A percentile compares a stretch with the other conserved stretches of the same genome.
Evolutionary conservation across 2,797 vertebrate genomes (phyloP).

Genomic region (Channa striata): DNA sequence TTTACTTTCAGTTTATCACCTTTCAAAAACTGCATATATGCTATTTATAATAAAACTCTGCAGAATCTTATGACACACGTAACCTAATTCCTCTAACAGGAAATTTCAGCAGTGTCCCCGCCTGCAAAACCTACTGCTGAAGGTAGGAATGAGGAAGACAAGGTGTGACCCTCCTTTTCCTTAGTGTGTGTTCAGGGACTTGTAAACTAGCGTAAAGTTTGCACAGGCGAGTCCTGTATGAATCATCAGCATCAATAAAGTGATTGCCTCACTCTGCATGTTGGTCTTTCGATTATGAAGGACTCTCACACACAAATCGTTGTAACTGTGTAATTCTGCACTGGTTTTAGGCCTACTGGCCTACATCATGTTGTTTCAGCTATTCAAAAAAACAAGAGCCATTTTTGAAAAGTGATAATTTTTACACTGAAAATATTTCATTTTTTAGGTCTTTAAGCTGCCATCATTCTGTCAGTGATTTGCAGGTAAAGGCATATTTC

Average conservation of each 20-base stretch:
- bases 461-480: neutral
- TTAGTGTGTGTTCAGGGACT: constrained; percentile 13
- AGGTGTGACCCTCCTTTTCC: constrained; percentile 39
- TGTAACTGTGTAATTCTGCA: constrained; percentile 36
- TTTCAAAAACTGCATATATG: neutral
- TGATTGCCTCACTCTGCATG: constrained; percentile 44
- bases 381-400: neutral
- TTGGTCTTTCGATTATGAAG: constrained; percentile 20
- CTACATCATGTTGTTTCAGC: neutral
- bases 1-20: neutral
- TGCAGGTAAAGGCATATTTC: neutral
- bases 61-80: neutral
- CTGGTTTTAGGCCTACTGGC: constrained; percentile 7
- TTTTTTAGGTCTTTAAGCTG: neutral
- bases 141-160: constrained; percentile 64
- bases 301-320: neutral
- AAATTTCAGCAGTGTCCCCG: constrained; percentile 1
- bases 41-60: neutral
- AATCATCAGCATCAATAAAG: constrained; percentile 61
- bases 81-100: constrained; percentile 11
- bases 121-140: constrained; percentile 13
- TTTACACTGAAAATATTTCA: no score
- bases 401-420: neutral
- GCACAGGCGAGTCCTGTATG: constrained; percentile 56
- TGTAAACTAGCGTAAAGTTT: constrained; percentile 48